phyloP scores from a whole-genome alignment of 2,888 invertebrate species.

The Latrodectus elegans region DNA sequence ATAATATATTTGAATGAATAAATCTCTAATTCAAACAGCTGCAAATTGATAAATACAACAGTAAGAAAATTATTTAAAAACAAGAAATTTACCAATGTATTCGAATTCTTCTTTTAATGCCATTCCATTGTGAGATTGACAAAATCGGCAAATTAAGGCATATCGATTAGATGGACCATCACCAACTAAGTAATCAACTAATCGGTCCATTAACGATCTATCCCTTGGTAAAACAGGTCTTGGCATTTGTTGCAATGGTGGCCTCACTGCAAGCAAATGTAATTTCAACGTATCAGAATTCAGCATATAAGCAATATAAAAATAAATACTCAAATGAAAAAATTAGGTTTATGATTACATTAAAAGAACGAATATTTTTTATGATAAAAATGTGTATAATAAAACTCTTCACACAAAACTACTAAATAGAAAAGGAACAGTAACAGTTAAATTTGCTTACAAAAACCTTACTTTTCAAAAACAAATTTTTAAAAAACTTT shows the following conservation, averaged over 20 bases:
- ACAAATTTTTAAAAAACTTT: no score
- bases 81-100: slow-evolving; percentile 78
- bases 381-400: no score
- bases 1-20: not conserved
- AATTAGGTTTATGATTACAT: no score
- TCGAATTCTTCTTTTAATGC: slow-evolving; percentile 84
- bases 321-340: no score
- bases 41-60: not conserved
- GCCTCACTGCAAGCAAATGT: slow-evolving; percentile 42
- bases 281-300: no score
- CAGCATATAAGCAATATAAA: no score
- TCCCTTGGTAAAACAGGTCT: slow-evolving; percentile 84
- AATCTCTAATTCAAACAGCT: not conserved
- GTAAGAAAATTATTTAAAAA: not conserved
- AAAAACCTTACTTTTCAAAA: no score
- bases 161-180: slow-evolving; percentile 96
- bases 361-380: no score
- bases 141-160: slow-evolving; percentile 93
- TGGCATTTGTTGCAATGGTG: slow-evolving; percentile 77
- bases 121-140: slow-evolving; percentile 95
- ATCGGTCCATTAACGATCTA: slow-evolving; percentile 87
- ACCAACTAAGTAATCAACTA: slow-evolving; percentile 94
- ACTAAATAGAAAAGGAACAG: no score
- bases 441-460: no score
- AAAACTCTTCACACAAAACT: no score